Evolutionary conservation across 2,888 invertebrate species (phyloP), one percentile per base, ranked within the genome.

Genomic region (Callyntrura sp.): DNA sequence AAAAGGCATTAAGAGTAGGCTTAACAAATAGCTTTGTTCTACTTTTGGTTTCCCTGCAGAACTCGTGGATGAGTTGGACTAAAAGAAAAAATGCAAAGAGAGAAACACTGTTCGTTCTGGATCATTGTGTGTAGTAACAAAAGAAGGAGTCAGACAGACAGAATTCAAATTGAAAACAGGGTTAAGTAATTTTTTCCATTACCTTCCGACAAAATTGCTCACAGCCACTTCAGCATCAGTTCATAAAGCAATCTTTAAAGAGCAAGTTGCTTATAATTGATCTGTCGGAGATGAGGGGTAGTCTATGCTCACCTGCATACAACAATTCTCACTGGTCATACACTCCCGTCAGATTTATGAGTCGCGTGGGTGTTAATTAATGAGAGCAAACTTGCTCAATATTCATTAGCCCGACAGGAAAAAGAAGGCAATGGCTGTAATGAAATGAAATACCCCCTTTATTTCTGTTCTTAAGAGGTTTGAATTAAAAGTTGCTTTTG

Each of bases 331-430:
- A 62, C 81, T 48, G 62, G 81, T 76, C 17, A 25, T 68, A 45
- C 82, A 68, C 28, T 51, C 83, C 23, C 20, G 51, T 73, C 48
- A 90, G 65, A 90, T 90, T 91, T 89, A 88, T 86, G 88, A 88
- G 70, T 65, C 43, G 90, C 78, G 91, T 91, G 90, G 91, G 90
- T 87, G 90, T 90, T 90, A 91, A 91, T 91, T 92, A 92, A 91
- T 91, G 90, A 85, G 90, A 86, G 65, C 68, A 70, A 85, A 79
- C 65, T 84, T 82, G 88, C 55, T 88, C 88, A 88, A 88, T 88
- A 88, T 88, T 88, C 88, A 88, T 88, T 88, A 88, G 51, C n/a
- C 35, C 65, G 25, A 68, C 81, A 48, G 60, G 73, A 65, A 60
- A 51, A 35, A 79, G 43, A 79, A 43, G 57, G 20, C 35, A 79